Base-by-base conservation (phyloP, 2,113 vertebrate genomes). In the Aspidoscelis tigris region DNA sequence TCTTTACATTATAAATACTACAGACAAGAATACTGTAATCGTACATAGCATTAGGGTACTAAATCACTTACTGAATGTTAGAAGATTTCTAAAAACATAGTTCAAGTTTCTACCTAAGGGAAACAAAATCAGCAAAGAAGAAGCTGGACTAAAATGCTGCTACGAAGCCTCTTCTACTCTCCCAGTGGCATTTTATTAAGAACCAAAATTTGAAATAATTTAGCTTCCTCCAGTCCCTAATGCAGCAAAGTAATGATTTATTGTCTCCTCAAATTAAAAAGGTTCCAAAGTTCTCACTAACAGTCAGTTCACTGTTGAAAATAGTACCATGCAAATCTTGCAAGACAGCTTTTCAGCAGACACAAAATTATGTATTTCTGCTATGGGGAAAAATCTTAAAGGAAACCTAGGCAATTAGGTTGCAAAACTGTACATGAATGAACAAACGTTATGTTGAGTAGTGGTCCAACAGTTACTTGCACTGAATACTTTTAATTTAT, bases 1-100 rank as follows among this genome's bases (percentile, higher is more conserved):
- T 97, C 96, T 97, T 96, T 97, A 97, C 97, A 95, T 97, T 96
- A 98, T 99, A 98, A 99, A 98, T 98, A 98, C 96, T 97, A 99
- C 97, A 97, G 97, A 98, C 96, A 95, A 96, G 95, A 96, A 97
- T 97, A 97, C 96, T 97, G 97, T 95, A 89, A 82, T 96, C 95
- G 96, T 96, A 98, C 97, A 98, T 96, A 94, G 97, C 88, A 95
- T 95, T 93, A 95, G 96, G 95, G 95, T 88, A 92, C 95, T 91
- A 92, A 95, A 93, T 94, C 93, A 90, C 91, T 90, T 93, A 92
- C 88, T 96, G 96, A 96, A 97, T 96, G 96, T 95, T 97, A 96
- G 77, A 80, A 97, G 97, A 97, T 96, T 97, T 92, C 97, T 97
- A 95, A 91, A 97, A 97, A 97, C 94, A 94, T 92, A 96, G 97